phyloP scores from a whole-genome alignment of 2,888 invertebrate genomes.

The Melanophora roralis region DNA sequence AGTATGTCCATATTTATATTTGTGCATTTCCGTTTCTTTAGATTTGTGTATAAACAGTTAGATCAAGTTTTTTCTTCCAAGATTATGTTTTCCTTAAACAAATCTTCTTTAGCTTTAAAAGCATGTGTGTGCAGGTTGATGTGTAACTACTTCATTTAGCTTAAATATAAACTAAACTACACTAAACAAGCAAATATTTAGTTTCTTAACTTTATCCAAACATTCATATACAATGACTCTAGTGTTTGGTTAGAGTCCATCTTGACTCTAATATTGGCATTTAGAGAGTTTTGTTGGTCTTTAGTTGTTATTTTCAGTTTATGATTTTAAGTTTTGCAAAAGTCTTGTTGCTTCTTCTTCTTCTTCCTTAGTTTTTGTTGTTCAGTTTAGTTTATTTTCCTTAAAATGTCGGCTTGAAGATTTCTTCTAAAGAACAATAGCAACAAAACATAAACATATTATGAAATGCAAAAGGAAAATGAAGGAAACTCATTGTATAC shows the following conservation, averaged over 20 bases:
- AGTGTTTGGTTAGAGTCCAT: conserved; percentile 21
- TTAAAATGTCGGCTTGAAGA: conserved; percentile 38
- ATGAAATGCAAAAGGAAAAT: not conserved
- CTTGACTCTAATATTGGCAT: conserved; percentile 50
- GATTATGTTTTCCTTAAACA: conserved; percentile 22
- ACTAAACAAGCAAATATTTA: conserved; percentile 55
- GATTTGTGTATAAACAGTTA: conserved; percentile 13
- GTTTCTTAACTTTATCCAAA: conserved; percentile 24
- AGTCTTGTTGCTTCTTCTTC: not conserved
- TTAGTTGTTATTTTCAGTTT: not conserved
- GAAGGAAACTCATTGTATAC: not conserved
- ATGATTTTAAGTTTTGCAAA: conserved; percentile 5
- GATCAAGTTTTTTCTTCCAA: not conserved
- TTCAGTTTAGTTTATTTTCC: conserved; percentile 7
- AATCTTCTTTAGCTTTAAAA: conserved; percentile 8
- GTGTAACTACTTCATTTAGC: too few species aligned
- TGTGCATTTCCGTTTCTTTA: conserved; percentile 44
- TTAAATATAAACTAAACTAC: conserved; percentile 46
- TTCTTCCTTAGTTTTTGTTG: not conserved
- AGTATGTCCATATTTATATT: conserved; percentile 8
- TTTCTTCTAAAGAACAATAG: not conserved
- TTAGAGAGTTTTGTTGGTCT: conserved; percentile 35
- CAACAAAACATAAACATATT: conserved; percentile 5
- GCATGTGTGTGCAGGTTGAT: not conserved
- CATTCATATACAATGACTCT: not conserved